Base-by-base conservation (phyloP, 2,888 invertebrate genomes). In the Chromoteleia sp. region DNA sequence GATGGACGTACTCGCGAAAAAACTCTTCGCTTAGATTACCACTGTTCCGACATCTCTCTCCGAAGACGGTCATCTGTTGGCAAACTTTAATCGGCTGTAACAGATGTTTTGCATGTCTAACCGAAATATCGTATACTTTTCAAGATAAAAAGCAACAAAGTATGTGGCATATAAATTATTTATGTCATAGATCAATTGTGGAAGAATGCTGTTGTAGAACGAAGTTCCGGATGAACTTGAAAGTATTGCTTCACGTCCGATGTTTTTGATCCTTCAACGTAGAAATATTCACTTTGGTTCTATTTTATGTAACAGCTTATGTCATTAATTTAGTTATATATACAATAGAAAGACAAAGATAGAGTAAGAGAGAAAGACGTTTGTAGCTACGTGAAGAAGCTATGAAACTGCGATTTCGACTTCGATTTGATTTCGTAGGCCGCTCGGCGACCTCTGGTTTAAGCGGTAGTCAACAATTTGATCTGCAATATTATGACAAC, bases 1-100 rank as follows among this genome's bases (percentile, higher is more conserved):
- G 67, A 59, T 54, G 76, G 76, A 76, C 76, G 76, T 68, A 54
- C 25, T 75, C 59, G 21, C 68, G 45, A 58, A 33, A 54, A 33
- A 7, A 14, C 25, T 41, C 29, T 52, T 59, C 36, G 39, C 50
- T 50, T 21, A 8, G 14, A 58, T 19, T 45, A 14, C 10, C 7
- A 21, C 15, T 68, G 29, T 56, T 68, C n/a, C 29, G 30, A 56
- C 25, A 39, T 10, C 29, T 39, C 30, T 15, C 10, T 15, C 12
- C n/a, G 39, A 52, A 36, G 30, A 65, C 50, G 48, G 48, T 14
- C 21, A 5, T 43, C 17, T 43, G 17, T 17, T 2, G 7, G 10
- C 33, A 10, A 33, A 25, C 25, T 25, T 2, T 25, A 25, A 25
- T 2, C 5, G 2, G 25, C 25, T 25, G 25, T 4, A 25, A 25